Evolutionary conservation across 1,140 invertebrate genomes (phyloP).

Genomic region (Drosophila tropicalis): DNA sequence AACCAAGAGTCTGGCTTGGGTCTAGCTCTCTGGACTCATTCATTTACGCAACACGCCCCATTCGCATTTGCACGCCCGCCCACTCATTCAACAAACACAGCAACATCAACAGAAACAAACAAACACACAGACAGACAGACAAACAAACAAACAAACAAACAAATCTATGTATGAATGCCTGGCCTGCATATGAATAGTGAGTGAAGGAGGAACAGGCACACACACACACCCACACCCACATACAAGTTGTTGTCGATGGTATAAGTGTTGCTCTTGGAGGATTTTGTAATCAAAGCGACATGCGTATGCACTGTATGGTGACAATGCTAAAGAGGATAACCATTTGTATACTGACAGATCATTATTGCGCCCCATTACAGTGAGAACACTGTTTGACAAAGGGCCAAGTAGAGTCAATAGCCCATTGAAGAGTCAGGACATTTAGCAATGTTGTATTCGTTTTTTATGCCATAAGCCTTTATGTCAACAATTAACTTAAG

Average conservation of each 20-base stretch:
- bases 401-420: neutral
- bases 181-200: slow-evolving; percentile 75
- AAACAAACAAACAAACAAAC: slow-evolving; percentile 26
- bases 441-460: no score
- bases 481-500: no score
- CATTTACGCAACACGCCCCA: slow-evolving; percentile 71
- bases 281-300: slow-evolving; percentile 25
- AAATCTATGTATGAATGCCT: slow-evolving; percentile 29
- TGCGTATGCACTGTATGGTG: neutral
- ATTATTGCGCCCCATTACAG: neutral
- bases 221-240: neutral
- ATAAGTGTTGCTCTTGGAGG: slow-evolving; percentile 13
- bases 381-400: neutral
- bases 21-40: slow-evolving; percentile 64
- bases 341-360: slow-evolving; percentile 10
- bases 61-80: slow-evolving; percentile 47
- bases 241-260: slow-evolving; percentile 46
- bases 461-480: no score
- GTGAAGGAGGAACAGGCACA: neutral
- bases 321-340: slow-evolving; percentile 9
- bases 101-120: slow-evolving; percentile 37
- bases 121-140: slow-evolving; percentile 39
- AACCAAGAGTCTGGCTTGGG: slow-evolving; percentile 21
- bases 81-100: slow-evolving; percentile 60
- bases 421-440: neutral